A percentile compares a stretch with the other conserved stretches of the same genome.
These are phyloP conservation scores for Ctenodactylus gundi DNA, from an alignment of 2,113 vertebrate genomes.

Conservation along the genomic window DNA sequence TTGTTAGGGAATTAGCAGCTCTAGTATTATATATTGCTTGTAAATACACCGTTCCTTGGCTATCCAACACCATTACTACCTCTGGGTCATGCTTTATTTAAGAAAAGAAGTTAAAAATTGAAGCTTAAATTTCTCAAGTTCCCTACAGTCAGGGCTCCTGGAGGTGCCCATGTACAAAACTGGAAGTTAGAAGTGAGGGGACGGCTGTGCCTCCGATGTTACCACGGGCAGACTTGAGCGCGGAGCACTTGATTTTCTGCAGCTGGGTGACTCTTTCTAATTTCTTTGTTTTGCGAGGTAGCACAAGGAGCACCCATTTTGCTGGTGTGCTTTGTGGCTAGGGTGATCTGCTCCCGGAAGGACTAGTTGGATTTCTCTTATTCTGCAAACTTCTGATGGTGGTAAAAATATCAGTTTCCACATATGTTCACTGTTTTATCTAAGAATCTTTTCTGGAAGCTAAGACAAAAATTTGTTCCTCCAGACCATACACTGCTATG, in stretches of 20 bases:
- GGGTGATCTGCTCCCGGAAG: background rate
- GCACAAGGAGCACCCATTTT: background rate
- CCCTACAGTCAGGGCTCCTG: background rate
- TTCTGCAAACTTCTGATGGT: background rate
- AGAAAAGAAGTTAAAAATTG: background rate
- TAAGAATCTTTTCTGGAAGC: background rate
- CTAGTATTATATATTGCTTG: background rate
- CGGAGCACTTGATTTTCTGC: background rate
- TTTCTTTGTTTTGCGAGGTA: background rate
- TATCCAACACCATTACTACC: background rate
- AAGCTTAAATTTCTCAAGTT: background rate
- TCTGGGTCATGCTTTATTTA: background rate
- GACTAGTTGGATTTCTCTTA: background rate
- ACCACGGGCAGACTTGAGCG: background rate
- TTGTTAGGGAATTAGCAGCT: slow-evolving; percentile 27
- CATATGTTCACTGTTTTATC: background rate
- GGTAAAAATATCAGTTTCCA: background rate
- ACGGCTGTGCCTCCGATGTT: background rate
- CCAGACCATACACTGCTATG: background rate
- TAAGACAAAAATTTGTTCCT: background rate
- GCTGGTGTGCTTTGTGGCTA: background rate
- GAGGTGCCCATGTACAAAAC: background rate
- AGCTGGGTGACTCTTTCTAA: background rate
- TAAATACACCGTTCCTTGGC: slow-evolving; percentile 12
- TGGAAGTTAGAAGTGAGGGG: background rate